Evolutionary conservation across 2,113 vertebrate genomes (phyloP).

Genomic region (Scomber scombrus): DNA sequence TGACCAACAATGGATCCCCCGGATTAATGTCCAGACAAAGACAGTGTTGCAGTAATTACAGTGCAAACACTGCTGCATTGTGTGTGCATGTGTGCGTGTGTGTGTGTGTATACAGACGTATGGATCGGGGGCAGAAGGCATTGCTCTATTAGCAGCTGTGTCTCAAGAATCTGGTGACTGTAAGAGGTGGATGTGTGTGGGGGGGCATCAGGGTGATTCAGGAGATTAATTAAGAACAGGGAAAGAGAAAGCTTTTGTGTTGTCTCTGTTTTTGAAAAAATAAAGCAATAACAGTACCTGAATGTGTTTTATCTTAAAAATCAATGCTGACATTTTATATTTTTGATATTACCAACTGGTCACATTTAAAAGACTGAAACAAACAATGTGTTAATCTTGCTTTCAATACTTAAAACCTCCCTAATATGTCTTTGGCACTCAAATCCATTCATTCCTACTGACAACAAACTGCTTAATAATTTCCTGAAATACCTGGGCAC

Average conservation of each 20-base stretch:
- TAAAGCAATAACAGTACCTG: no score
- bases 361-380: no score
- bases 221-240: neutral
- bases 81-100: constrained; percentile 38
- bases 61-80: constrained; percentile 66
- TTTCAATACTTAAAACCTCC: no score
- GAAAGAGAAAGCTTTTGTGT: constrained; percentile 8
- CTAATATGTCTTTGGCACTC: no score
- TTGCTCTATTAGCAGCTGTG: constrained; percentile 80
- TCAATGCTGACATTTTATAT: neutral
- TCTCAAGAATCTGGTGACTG: constrained; percentile 62
- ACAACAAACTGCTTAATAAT: neutral
- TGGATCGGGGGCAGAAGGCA: constrained; percentile 55
- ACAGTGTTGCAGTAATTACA: constrained; percentile 82
- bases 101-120: constrained; percentile 30
- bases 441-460: no score
- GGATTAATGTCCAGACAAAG: constrained; percentile 81
- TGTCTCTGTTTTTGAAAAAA: no score
- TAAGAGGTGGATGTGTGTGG: constrained; percentile 42
- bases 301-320: neutral
- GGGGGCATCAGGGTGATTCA: constrained; percentile 4
- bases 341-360: neutral
- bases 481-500: neutral
- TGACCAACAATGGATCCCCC: constrained; percentile 78
- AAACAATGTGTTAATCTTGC: no score